Base-by-base conservation (phyloP, 2,113 vertebrate genomes). In the Xyrauchen texanus region DNA sequence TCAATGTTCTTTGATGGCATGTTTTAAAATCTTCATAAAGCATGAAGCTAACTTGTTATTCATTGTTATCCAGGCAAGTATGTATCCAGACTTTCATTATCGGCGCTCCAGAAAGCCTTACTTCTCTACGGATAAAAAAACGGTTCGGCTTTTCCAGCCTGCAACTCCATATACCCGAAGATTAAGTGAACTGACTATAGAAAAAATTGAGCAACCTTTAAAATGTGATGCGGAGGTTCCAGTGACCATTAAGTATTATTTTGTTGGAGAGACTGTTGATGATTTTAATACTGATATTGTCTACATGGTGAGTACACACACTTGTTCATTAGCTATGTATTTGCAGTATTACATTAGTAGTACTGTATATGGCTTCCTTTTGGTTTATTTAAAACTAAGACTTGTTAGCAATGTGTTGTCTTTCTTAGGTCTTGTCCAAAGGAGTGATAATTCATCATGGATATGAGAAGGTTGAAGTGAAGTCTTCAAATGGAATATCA, bases 381-480 rank as follows among this genome's bases (percentile, higher is more conserved):
- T 34, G 21, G 21, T 34, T 34, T 34, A 34, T 34, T 34, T 34
- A 34, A 34, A 1, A 34, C 21, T 34, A 34, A 34, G 21, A 34
- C 21, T 5, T 82, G 4, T 57, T 13, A 73, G 6, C 60, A 78
- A 21, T 80, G 55, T 47, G 55, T 81, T 82, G 45, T 78, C 21
- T 10, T 68, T 0, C 58, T 6, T 77, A 98, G 96, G 76, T 94
- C 4, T 86, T 95, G 87, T 81, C 78, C 42, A 92, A 79, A 89
- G 92, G 93, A 74, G 78, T 76, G 58, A 93, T 98, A 51, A 4
- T 90, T 45, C 45, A 83, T 47, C 84, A 86, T 13, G 94, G 92
- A 13, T 77, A 75, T 73, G 79, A 88, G 65, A 64, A 81, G 81
- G 73, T 94, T 82, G 45, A n/a, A 44, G 71, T 91, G 62, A 69